phyloP scores from a whole-genome alignment of 2,888 invertebrate genomes.

The Ariolimax columbianus region DNA sequence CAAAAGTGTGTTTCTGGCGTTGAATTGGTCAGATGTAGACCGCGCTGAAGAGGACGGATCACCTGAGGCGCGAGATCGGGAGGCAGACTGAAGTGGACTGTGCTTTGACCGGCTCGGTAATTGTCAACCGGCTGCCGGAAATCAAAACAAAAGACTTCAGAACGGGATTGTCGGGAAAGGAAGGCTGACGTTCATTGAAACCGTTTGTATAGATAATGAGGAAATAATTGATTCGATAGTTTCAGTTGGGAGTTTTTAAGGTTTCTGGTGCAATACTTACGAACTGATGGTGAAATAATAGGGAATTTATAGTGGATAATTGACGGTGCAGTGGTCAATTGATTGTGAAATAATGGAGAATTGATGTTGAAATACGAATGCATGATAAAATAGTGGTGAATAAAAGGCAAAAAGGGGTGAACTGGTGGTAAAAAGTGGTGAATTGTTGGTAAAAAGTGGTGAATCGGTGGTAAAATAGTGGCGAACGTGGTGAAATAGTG shows the following conservation, averaged over 20 bases:
- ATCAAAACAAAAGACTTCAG: constrained; percentile 4
- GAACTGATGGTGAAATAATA: neutral
- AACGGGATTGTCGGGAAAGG: constrained; percentile 7
- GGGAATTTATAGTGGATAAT: neutral
- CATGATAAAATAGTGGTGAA: no score
- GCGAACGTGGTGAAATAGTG: no score
- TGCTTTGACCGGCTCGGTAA: neutral
- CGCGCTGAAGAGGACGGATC: neutral
- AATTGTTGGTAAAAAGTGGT: no score
- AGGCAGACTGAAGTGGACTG: constrained; percentile 20
- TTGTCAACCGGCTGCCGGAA: neutral
- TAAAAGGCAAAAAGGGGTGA: no score
- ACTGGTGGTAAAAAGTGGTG: no score
- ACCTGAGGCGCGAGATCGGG: constrained; percentile 13
- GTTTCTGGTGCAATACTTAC: neutral
- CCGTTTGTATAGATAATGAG: neutral
- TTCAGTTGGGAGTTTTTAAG: no score
- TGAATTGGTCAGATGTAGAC: constrained; percentile 21
- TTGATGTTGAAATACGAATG: no score
- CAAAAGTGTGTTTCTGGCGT: constrained; percentile 4
- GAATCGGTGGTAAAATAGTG: no score
- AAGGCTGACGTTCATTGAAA: neutral
- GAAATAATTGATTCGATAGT: constrained; percentile 15
- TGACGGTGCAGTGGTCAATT: neutral
- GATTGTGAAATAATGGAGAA: neutral